Evolutionary conservation across 1,140 invertebrate genomes (phyloP).

Genomic region (Papilio xuthus): DNA sequence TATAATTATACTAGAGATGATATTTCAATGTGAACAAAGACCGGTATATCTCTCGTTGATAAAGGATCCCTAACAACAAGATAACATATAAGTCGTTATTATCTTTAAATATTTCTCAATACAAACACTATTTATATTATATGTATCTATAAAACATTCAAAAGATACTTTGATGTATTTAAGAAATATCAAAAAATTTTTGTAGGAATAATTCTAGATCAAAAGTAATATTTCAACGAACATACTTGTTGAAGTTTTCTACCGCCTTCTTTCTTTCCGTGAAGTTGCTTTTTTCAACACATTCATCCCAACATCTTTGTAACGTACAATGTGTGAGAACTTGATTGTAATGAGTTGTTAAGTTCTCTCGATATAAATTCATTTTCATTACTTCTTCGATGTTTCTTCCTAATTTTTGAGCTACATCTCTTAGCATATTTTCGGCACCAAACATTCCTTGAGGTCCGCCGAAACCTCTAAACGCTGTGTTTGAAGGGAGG

Average conservation of each 20-base stretch:
- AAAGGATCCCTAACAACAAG: conserved; percentile 43
- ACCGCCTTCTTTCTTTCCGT: conserved; percentile 83
- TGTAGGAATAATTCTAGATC: no score
- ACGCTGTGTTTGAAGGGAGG: conserved; percentile 94
- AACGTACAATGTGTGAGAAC: conserved; percentile 88
- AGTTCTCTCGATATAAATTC: conserved; percentile 93
- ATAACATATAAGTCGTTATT: conserved; percentile 20
- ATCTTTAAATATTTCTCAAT: conserved; percentile 11
- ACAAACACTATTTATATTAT: not conserved
- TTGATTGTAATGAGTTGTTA: conserved; percentile 91
- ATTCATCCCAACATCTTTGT: conserved; percentile 92
- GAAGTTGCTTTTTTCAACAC: conserved; percentile 87
- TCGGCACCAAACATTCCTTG: conserved; percentile 94
- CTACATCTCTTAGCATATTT: conserved; percentile 89
- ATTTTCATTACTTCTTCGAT: conserved; percentile 84
- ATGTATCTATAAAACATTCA: not conserved
- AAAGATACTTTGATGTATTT: not conserved
- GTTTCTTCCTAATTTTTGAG: conserved; percentile 85
- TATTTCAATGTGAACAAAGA: not conserved
- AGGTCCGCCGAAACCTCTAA: conserved; percentile 94
- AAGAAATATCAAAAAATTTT: no score
- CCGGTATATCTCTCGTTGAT: not conserved
- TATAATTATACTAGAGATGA: no score
- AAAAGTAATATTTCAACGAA: conserved; percentile 14
- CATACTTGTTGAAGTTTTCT: conserved; percentile 88